Percentiles rank a stretch among this genome's conserved stretches.
Conservation (phyloP, 2,113 vertebrate species). For the Notechis scutatus region DNA sequence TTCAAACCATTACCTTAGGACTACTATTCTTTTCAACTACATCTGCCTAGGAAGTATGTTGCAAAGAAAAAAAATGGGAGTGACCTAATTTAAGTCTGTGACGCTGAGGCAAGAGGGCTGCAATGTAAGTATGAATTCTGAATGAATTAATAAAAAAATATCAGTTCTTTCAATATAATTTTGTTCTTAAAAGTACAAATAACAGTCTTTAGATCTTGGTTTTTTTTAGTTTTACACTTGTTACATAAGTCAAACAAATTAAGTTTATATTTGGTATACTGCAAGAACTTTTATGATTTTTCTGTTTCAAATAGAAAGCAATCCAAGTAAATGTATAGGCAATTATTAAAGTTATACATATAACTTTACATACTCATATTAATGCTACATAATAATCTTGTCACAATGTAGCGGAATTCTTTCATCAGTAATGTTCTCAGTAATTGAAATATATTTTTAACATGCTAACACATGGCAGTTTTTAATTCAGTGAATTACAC, state of each 20-base stretch:
- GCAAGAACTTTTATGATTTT: not conserved
- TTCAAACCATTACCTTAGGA: not conserved
- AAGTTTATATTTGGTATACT: not conserved
- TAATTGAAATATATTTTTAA: not conserved
- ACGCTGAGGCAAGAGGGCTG: not conserved
- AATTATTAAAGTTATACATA: not conserved
- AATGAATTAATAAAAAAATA: too few species aligned
- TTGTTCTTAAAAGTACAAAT: not conserved
- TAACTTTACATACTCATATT: not conserved
- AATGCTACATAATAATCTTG: not conserved
- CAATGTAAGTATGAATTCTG: not conserved
- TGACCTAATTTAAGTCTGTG: not conserved
- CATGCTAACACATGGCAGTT: not conserved
- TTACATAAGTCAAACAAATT: not conserved
- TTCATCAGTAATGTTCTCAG: not conserved
- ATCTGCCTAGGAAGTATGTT: not conserved
- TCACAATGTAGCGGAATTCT: not conserved
- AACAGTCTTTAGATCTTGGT: not conserved
- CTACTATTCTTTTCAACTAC: not conserved
- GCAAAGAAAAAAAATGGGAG: not conserved
- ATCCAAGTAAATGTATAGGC: not conserved
- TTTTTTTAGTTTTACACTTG: not conserved
- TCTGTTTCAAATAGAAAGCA: not conserved
- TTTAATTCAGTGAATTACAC: not conserved
- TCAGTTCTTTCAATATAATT: not conserved